Evolutionary conservation across 2,888 invertebrate genomes (phyloP).

Genomic region (Acleris sparsana): DNA sequence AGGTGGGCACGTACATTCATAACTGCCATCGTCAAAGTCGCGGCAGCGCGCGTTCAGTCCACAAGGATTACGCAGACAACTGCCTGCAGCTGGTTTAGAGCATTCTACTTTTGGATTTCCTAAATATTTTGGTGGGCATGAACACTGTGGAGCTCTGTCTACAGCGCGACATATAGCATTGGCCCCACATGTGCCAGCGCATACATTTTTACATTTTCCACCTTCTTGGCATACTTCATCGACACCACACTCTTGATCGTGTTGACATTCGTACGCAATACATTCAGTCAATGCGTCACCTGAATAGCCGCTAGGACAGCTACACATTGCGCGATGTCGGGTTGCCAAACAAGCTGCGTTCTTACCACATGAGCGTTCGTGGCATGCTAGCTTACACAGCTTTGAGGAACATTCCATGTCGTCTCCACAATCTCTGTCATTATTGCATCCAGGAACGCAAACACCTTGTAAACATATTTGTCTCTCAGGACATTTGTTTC

Average conservation of each 20-base stretch:
- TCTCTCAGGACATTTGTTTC: constrained; percentile 88
- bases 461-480: constrained; percentile 89
- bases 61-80: constrained; percentile 92
- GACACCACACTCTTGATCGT: constrained; percentile 89
- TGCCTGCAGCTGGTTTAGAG: constrained; percentile 86
- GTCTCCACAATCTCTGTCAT: constrained; percentile 90
- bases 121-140: constrained; percentile 90
- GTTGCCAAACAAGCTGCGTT: constrained; percentile 91
- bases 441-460: constrained; percentile 91
- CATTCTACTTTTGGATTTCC: constrained; percentile 93
- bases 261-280: constrained; percentile 89
- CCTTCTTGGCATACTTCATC: constrained; percentile 90
- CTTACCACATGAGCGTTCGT: constrained; percentile 88
- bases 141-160: constrained; percentile 90
- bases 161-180: constrained; percentile 93
- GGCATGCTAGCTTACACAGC: constrained; percentile 89
- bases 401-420: constrained; percentile 87
- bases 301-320: constrained; percentile 93
- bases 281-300: constrained; percentile 91
- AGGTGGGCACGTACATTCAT: constrained; percentile 91
- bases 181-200: constrained; percentile 90
- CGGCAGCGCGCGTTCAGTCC: constrained; percentile 92
- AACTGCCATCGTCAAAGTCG: constrained; percentile 88
- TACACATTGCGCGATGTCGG: constrained; percentile 92
- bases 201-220: constrained; percentile 91